Base-by-base conservation (phyloP, 2,113 vertebrate genomes). In the Cheilinus undulatus region DNA sequence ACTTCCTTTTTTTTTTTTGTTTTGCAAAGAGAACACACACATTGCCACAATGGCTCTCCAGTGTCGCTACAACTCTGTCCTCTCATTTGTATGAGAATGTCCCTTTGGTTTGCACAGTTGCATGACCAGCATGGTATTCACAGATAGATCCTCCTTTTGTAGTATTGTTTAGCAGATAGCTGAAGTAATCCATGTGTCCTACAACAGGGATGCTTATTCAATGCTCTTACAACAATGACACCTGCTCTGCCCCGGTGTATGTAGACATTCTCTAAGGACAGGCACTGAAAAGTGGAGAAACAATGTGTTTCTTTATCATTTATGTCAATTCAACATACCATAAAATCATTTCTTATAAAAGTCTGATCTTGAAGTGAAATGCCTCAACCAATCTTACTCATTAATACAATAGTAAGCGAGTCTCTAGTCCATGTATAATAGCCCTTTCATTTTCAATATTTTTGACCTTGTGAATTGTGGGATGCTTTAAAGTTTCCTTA, bases 61-160 rank as follows among this genome's bases (percentile, higher is more conserved):
- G 7, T 8, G 30, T 32, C 48, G 63, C 7, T 34, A 9, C 45
- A 52, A 52, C 28, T 50, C 30, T 2, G 13, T 42, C 38, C 38
- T 42, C 14, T 65, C 40, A 65, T n/a, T 49, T 57, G 0, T 48
- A n/a, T 67, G 23, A 69, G 7, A 60, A 65, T 38, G 19, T 40
- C 19, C 62, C 51, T 49, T 56, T 76, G 42, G 38, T 69, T 76
- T 51, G 72, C 49, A 22, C 23, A 65, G 40, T 40, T 56, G 53
- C 48, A 12, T 38, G 50, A 58, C 14, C 14, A 54, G 26, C 27
- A 13, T 66, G 30, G 20, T 50, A 60, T 9, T 58, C 75, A 63
- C 52, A 40, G 66, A 69, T 23, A 34, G n/a, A 27, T 60, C 65
- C 49, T 27, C 12, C 26, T 52, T 63, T 61, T 63, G 22, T 43